Evolutionary conservation across 2,797 vertebrate species (phyloP).

Genomic region (Labeo calbasu): DNA sequence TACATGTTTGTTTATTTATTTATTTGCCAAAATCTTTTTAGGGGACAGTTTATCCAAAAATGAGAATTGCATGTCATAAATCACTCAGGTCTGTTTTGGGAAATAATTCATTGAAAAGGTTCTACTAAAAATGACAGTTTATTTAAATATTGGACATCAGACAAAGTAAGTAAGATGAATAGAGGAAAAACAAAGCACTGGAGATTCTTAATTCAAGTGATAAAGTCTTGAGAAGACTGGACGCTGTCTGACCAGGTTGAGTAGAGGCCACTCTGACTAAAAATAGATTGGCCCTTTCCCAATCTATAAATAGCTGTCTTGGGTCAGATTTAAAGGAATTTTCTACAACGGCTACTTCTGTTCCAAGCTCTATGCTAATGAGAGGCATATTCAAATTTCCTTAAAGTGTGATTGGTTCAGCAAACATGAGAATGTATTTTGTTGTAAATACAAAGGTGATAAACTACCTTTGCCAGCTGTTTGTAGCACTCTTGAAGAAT

Average conservation of each 20-base stretch:
- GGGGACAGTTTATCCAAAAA: conserved; percentile 17
- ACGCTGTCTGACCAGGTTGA: neutral
- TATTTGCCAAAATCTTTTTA: conserved; percentile 85
- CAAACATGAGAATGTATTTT: neutral
- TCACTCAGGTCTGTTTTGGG: neutral
- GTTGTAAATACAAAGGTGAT: neutral
- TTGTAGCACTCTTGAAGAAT: conserved; percentile 54
- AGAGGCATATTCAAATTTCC: neutral
- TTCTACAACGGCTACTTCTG: neutral
- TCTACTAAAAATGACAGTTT: neutral
- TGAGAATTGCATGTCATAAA: neutral
- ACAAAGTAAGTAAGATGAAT: neutral
- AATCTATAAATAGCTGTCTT: neutral
- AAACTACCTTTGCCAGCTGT: neutral
- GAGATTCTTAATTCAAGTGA: too few species aligned
- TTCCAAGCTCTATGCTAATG: neutral
- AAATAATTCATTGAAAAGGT: neutral
- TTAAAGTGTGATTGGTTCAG: neutral
- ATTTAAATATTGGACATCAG: neutral
- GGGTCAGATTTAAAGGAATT: neutral
- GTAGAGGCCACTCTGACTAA: neutral
- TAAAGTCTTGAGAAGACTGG: neutral
- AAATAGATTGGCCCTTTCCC: neutral
- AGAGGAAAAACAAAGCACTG: neutral
- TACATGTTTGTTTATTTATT: conserved; percentile 77